Conservation (phyloP, 1,140 invertebrate genomes). For the Sesamia nonagrioides region DNA sequence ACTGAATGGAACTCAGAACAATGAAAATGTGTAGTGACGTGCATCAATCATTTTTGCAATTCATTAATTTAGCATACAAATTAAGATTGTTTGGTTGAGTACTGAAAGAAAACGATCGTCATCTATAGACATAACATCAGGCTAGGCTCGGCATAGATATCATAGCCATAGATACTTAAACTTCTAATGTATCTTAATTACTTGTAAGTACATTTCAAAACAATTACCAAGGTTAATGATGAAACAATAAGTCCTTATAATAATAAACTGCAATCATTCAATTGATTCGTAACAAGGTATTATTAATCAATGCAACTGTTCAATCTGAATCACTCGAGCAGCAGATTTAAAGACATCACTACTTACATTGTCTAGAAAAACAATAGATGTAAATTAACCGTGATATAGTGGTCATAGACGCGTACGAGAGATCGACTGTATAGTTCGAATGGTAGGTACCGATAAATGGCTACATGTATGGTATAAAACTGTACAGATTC, state of each 20-base stretch:
- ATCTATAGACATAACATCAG: too few relatives aligned
- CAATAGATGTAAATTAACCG: background rate
- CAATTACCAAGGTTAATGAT: background rate
- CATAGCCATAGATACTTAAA: too few relatives aligned
- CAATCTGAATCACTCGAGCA: constrained; percentile 4
- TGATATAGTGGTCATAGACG: too few relatives aligned
- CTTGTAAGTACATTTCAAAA: background rate
- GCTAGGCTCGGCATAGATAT: too few relatives aligned
- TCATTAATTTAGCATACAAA: too few relatives aligned
- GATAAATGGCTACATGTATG: too few relatives aligned
- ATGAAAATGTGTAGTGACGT: constrained; percentile 3
- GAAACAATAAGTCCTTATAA: background rate
- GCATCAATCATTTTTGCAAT: background rate
- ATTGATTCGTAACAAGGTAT: constrained; percentile 1
- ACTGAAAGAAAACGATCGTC: too few relatives aligned
- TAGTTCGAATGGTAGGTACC: too few relatives aligned
- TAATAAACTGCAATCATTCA: constrained; percentile 11
- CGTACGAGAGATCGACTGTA: too few relatives aligned
- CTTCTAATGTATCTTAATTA: background rate
- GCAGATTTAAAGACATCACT: constrained; percentile 4
- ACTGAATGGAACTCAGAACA: background rate
- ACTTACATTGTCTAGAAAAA: constrained; percentile 24
- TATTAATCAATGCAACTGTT: constrained; percentile 1
- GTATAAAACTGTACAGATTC: too few relatives aligned
- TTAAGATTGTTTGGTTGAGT: too few relatives aligned